Percentiles rank a stretch among this genome's conserved stretches.
phyloP scores from a whole-genome alignment of 1,140 invertebrate species.

The Apis laboriosa region DNA sequence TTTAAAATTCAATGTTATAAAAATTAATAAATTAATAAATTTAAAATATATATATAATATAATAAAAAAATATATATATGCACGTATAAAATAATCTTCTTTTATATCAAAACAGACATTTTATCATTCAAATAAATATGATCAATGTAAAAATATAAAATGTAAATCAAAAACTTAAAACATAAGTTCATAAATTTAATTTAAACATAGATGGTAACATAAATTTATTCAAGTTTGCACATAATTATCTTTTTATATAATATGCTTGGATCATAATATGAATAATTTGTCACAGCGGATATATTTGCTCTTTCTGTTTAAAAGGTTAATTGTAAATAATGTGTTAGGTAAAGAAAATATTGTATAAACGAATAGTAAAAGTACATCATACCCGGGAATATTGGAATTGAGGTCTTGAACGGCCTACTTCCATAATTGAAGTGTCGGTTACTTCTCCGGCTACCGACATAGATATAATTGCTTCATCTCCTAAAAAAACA shows the following conservation, averaged over 20 bases:
- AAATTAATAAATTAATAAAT: neutral
- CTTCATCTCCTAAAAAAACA: constrained; percentile 76
- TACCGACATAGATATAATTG: constrained; percentile 79
- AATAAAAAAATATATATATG: neutral
- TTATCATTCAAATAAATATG: too few relatives aligned
- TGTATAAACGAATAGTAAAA: neutral
- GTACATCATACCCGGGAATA: constrained; percentile 72
- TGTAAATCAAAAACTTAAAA: too few relatives aligned
- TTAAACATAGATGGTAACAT: too few relatives aligned
- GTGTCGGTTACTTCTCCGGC: constrained; percentile 79
- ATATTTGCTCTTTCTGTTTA: neutral
- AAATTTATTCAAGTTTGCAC: too few relatives aligned
- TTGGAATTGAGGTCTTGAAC: constrained; percentile 78
- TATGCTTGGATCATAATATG: too few relatives aligned
- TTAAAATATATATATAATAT: neutral
- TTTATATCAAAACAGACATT: too few relatives aligned
- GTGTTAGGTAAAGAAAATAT: neutral
- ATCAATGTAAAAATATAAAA: too few relatives aligned
- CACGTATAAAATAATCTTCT: too few relatives aligned
- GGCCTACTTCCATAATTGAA: constrained; percentile 78
- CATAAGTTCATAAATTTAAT: too few relatives aligned
- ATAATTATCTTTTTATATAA: too few relatives aligned
- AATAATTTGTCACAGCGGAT: neutral
- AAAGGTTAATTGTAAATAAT: neutral
- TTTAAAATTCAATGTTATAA: neutral